Base-by-base conservation (phyloP, 92 coral and sea anemone genomes). In the Virgularia gustaviana region DNA sequence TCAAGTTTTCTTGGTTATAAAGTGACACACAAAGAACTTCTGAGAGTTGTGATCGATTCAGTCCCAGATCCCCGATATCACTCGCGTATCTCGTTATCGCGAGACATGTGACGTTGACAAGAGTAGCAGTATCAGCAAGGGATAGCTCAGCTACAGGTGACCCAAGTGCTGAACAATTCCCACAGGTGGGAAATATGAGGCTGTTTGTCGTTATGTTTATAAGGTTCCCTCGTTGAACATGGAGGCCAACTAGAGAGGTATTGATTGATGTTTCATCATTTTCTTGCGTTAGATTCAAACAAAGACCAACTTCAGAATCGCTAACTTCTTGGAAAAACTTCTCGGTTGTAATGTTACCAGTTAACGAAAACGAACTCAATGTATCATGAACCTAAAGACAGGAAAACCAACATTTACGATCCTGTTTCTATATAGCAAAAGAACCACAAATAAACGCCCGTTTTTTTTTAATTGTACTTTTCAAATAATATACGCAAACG, bases 11-110 rank as follows among this genome's bases (percentile, higher is more conserved):
- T n/a, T 22, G 49, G 44, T 39, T 18, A 27, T 11, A 52, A 2
- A 65, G 1, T 0, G 72, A 65, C 72, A 65, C 41, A 4, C 55
- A 65, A 18, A 65, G n/a, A 54, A 65, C 56, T 1, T 65, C 72
- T 24, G 72, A 22, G 20, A 65, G 6, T 30, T 56, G 29, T 25
- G 20, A 65, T 20, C 18, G 38, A 12, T 31, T 65, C 36, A 22
- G 56, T 1, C 29, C 37, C 36, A 20, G 4, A 22, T 33, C 18
- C 27, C 32, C 54, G 28, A 65, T 41, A 24, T 65, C 55, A 32
- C 27, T 37, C 8, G 56, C 29, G 44, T 41, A 65, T 0, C 72
- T 19, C 2, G 72, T 41, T 30, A 37, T 56, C 11, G 72, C 55
- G 55, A 65, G 51, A 65, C 72, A 65, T 0, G 72, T 18, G 8